A percentile compares a stretch with the other conserved stretches of the same genome.
Evolutionary conservation across 2,888 invertebrate genomes (phyloP).

Genomic region (Microctonus hyperodae): DNA sequence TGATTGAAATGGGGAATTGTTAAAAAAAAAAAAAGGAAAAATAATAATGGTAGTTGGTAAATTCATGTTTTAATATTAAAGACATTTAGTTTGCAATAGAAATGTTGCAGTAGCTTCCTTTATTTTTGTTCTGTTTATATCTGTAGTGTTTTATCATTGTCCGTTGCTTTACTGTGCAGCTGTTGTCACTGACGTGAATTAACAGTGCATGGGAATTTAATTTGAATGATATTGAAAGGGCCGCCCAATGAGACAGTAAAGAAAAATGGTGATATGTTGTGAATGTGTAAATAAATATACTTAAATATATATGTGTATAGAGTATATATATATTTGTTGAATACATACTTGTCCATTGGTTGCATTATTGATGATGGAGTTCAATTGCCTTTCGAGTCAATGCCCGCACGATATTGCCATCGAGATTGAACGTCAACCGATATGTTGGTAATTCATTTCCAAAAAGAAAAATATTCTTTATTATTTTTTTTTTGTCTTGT

Average conservation of each 20-base stretch:
- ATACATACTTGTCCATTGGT: not conserved
- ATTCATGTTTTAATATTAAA: constrained; percentile 42
- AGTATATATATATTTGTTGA: not conserved
- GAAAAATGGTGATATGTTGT: not conserved
- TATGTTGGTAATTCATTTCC: constrained; percentile 9
- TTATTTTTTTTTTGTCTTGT: too few species aligned
- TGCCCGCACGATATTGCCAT: constrained; percentile 26
- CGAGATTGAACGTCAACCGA: constrained; percentile 3
- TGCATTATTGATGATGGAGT: constrained; percentile 26
- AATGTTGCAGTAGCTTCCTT: not conserved
- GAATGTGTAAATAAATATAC: too few species aligned
- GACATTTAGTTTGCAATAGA: constrained; percentile 39
- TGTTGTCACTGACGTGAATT: constrained; percentile 42
- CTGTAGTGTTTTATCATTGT: not conserved
- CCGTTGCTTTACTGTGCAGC: constrained; percentile 35
- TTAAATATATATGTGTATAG: not conserved
- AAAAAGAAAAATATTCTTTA: not conserved
- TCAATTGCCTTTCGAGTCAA: constrained; percentile 29
- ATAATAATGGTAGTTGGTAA: constrained; percentile 33
- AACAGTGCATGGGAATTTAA: constrained; percentile 45
- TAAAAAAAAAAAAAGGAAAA: not conserved
- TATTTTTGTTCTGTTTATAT: not conserved
- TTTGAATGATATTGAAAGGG: constrained; percentile 44
- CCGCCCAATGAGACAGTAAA: not conserved
- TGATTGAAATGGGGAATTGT: not conserved